Evolutionary conservation across 2,888 invertebrate species (phyloP), one percentile per base, ranked within the genome.

Genomic region (Nomada fucata): DNA sequence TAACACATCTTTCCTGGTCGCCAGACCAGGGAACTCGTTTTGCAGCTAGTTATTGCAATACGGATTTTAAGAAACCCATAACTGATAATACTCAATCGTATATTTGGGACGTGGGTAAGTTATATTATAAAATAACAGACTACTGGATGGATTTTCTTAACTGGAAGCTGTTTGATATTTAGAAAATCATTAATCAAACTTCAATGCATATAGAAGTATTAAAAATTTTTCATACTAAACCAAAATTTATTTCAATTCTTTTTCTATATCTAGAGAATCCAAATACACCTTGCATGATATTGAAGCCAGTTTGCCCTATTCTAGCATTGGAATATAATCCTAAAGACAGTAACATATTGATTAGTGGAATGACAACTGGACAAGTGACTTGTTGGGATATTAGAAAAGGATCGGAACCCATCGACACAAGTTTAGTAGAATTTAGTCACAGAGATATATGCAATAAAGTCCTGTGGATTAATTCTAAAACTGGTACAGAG

Each of bases 401-500:
- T 70, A 95, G 99, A 15, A 96, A 97, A 92, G 97, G 98, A 15
- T 96, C 96, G 20, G 96, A 96, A 89, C 97, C 98, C 0, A 96
- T 96, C 0, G 97, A 97, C 86, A 94, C 96, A 76, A 97, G 97
- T 87, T 96, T 96, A 2, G 96, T 97, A 2, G 97, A 98, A 91
- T 95, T 96, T 77, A 97, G 98, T 76, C 99, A 99, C 93, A 94
- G 97, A 69, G 99, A 99, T 94, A 97, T 98, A 0, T 98, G 98
- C 0, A 96, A 97, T 88, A 97, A 97, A 87, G 97, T 98, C 11
- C 94, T 98, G 0, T 99, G 99, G 97, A 97, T 98, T 74, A 97
- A 98, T 92, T 98, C 98, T 0, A 99, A 99, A 94, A 97, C 97
- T 50, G 98, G 98, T 10, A 97, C 97, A 0, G 99, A 99, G 93